phyloP scores from a whole-genome alignment of 2,888 invertebrate genomes.

The Phoronis australis region DNA sequence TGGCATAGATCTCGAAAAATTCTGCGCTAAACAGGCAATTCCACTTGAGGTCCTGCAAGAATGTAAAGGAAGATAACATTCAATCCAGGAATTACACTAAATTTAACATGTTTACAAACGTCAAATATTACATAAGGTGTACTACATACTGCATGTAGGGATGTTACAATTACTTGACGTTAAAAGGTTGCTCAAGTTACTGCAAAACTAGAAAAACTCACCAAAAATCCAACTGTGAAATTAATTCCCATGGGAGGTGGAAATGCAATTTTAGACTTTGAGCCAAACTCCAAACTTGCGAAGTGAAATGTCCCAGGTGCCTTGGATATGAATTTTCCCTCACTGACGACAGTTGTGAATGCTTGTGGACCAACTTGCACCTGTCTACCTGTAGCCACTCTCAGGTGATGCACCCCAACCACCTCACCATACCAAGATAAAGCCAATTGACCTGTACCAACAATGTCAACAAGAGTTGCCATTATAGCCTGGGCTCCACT shows the following conservation, averaged over 20 bases:
- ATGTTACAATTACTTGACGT: no score
- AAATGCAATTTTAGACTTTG: slow-evolving; percentile 20
- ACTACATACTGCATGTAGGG: no score
- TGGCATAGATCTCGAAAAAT: slow-evolving; percentile 23
- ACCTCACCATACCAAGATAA: slow-evolving; percentile 33
- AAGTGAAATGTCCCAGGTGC: slow-evolving; percentile 26
- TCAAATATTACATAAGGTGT: no score
- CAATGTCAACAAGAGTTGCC: slow-evolving; percentile 27
- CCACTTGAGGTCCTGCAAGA: slow-evolving; percentile 20
- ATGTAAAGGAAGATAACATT: no score
- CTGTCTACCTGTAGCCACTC: slow-evolving; percentile 28
- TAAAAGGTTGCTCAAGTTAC: no score
- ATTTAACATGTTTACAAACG: no score
- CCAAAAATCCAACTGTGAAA: slow-evolving; percentile 30
- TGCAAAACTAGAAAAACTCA: slow-evolving; percentile 17
- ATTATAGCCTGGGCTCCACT: slow-evolving; percentile 21
- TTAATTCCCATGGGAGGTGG: slow-evolving; percentile 27
- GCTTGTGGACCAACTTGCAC: slow-evolving; percentile 24
- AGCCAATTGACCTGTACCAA: slow-evolving; percentile 30
- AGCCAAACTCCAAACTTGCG: slow-evolving; percentile 28
- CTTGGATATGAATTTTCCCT: slow-evolving; percentile 18
- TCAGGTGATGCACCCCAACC: slow-evolving; percentile 27
- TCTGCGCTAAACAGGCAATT: slow-evolving; percentile 22
- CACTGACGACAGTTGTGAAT: slow-evolving; percentile 21
- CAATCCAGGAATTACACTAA: no score